A percentile compares a stretch with the other conserved stretches of the same genome.
phyloP scores from a whole-genome alignment of 1,140 invertebrate species.

The Nymphalis io region DNA sequence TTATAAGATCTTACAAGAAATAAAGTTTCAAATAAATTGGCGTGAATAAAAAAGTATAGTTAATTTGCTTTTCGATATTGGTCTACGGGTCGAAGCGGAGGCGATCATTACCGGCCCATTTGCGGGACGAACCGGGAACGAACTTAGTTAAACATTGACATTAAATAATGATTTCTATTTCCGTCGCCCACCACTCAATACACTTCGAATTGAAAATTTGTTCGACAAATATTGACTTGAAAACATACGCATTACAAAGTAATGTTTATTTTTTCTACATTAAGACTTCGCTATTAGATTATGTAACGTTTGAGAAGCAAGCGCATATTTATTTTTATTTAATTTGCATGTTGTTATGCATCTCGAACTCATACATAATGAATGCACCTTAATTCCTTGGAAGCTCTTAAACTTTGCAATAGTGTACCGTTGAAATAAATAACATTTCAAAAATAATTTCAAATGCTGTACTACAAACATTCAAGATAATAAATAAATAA shows the following conservation, averaged over 20 bases:
- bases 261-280: neutral
- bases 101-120: constrained; percentile 75
- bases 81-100: constrained; percentile 46
- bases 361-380: too few relatives aligned
- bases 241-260: constrained; percentile 9
- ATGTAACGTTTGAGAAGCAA: too few relatives aligned
- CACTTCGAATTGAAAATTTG: constrained; percentile 26
- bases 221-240: constrained; percentile 19
- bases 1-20: constrained; percentile 11
- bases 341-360: too few relatives aligned
- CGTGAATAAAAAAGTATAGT: constrained; percentile 32
- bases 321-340: too few relatives aligned
- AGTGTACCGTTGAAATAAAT: too few relatives aligned
- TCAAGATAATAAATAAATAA: too few relatives aligned
- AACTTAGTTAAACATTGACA: constrained; percentile 71
- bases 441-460: too few relatives aligned
- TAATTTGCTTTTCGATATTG: constrained; percentile 50
- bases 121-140: constrained; percentile 52
- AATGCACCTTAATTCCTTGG: too few relatives aligned
- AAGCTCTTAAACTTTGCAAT: too few relatives aligned
- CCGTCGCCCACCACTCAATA: constrained; percentile 38
- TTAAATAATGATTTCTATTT: constrained; percentile 78
- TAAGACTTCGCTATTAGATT: neutral
- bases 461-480: too few relatives aligned
- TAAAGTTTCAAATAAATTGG: constrained; percentile 37